Percentiles rank a stretch among this genome's conserved stretches.
Evolutionary conservation across 2,113 vertebrate genomes (phyloP).

Genomic region (Promerops cafer): DNA sequence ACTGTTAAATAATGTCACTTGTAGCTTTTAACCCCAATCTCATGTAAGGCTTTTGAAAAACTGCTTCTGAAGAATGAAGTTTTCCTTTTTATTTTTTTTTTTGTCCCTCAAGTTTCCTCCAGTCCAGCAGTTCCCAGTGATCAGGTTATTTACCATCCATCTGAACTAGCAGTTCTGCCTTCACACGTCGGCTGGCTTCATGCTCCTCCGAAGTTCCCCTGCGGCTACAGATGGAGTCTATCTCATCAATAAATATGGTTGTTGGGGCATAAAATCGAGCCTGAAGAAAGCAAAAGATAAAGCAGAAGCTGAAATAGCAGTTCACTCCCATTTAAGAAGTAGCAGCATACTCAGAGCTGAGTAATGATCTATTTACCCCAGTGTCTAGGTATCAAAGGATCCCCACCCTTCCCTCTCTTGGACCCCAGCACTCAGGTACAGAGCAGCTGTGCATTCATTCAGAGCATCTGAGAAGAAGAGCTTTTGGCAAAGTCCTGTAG

Average conservation of each 20-base stretch:
- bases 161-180: conserved; percentile 93
- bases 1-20: background rate
- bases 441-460: background rate
- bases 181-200: conserved; percentile 93
- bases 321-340: background rate
- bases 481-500: background rate
- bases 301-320: conserved; percentile 1
- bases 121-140: background rate
- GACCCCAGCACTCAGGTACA: background rate
- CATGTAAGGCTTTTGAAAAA: background rate
- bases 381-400: background rate
- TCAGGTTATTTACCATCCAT: conserved; percentile 88
- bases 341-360: background rate
- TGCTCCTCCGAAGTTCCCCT: conserved; percentile 96
- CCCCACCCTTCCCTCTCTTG: background rate
- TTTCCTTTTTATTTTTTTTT: background rate
- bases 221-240: conserved; percentile 98
- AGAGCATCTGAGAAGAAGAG: background rate
- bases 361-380: background rate
- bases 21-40: background rate
- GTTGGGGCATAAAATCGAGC: conserved; percentile 95
- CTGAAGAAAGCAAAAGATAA: conserved; percentile 65
- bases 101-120: background rate
- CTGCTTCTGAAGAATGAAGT: background rate
- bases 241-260: conserved; percentile 98